These are phyloP conservation scores for Nannospalax galili DNA, from an alignment of 2,113 vertebrate species.

Conservation along the genomic window DNA sequence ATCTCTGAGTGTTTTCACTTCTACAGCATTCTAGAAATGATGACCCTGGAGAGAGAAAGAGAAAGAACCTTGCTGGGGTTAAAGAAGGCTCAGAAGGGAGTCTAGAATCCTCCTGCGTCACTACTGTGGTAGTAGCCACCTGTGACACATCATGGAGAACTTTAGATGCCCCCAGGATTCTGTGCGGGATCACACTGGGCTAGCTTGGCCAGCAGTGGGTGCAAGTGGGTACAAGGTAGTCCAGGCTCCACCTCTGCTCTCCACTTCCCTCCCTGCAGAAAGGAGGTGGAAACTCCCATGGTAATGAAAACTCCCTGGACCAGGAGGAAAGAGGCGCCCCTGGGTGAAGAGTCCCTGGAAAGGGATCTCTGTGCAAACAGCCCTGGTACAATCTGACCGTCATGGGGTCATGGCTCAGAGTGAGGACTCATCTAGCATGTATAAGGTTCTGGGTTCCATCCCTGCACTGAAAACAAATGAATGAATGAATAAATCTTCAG, in stretches of 20 bases:
- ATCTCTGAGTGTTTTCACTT: not conserved
- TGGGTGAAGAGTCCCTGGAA: no score
- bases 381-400: not conserved
- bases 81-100: not conserved
- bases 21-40: not conserved
- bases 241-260: not conserved
- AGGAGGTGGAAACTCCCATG: not conserved
- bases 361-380: not conserved
- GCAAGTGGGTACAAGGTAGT: no score
- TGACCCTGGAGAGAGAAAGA: not conserved
- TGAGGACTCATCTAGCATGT: not conserved
- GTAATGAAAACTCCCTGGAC: not conserved
- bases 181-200: no score
- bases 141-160: no score
- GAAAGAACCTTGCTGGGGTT: rapidly evolving
- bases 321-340: not conserved
- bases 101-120: not conserved
- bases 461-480: not conserved
- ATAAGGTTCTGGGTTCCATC: not conserved
- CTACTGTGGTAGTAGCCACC: no score
- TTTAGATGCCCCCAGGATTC: rapidly evolving
- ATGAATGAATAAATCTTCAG: not conserved
- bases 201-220: not conserved
- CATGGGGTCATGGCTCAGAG: not conserved
- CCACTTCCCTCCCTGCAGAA: not conserved